Conservation (phyloP, 92 coral and sea anemone species). For the Umimayanthus kanabou region DNA sequence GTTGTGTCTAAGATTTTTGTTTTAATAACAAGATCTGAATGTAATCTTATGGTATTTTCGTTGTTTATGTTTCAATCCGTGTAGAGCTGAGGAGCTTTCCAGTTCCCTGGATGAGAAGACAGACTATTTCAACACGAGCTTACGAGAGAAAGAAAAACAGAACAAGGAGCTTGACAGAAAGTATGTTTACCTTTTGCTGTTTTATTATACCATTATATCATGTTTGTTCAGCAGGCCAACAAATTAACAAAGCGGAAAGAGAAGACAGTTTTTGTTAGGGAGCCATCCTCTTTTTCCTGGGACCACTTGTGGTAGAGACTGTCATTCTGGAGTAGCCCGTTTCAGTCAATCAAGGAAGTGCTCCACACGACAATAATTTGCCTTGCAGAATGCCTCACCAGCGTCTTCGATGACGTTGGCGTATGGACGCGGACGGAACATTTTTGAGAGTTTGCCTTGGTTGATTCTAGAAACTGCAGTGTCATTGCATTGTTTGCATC, state of each 20-base stretch:
- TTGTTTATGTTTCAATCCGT: background rate
- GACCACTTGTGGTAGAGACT: no score
- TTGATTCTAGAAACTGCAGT: background rate
- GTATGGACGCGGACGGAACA: background rate
- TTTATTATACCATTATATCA: background rate
- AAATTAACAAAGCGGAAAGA: no score
- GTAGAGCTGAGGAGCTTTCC: constrained; percentile 80
- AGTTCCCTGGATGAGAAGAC: constrained; percentile 71
- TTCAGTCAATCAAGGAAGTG: no score
- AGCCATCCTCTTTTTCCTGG: no score
- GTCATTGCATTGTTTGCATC: background rate
- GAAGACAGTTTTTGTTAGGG: no score
- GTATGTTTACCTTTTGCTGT: constrained; percentile 32
- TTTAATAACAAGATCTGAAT: no score
- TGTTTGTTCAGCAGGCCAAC: background rate
- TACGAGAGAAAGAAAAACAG: constrained; percentile 86
- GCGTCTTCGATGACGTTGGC: background rate
- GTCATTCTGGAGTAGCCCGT: no score
- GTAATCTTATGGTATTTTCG: background rate
- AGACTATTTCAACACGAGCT: constrained; percentile 60
- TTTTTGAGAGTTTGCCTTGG: background rate
- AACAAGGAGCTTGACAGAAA: constrained; percentile 78
- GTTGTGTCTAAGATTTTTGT: no score
- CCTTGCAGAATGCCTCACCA: background rate
- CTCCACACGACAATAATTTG: no score